Conservation (phyloP, 2,797 vertebrate species). For the Galaxias olidus region DNA sequence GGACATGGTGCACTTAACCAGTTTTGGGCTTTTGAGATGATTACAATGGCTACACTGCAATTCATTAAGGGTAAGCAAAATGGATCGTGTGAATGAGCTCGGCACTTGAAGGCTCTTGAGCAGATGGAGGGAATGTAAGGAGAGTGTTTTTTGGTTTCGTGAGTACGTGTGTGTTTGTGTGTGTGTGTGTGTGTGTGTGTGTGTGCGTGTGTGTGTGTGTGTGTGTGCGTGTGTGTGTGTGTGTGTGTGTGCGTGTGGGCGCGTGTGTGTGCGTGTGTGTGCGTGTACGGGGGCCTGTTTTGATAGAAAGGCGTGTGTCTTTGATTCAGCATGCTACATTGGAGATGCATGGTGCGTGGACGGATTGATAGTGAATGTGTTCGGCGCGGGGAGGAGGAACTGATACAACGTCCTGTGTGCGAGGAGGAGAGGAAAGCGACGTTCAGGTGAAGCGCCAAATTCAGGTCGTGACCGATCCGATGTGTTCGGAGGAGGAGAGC, state of each 20-base stretch:
- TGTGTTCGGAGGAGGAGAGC: conserved; percentile 28
- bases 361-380: background rate
- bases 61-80: background rate
- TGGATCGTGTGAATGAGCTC: background rate
- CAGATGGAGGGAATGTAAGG: background rate
- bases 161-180: background rate
- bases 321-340: no score
- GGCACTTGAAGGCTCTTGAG: background rate
- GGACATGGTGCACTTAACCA: conserved; percentile 4
- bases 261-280: no score
- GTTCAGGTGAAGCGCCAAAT: conserved; percentile 54
- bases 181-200: background rate
- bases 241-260: background rate
- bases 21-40: conserved; percentile 19
- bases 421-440: conserved; percentile 19
- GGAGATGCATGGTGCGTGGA: no score
- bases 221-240: background rate
- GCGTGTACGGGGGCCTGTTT: no score
- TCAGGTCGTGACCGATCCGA: conserved; percentile 54
- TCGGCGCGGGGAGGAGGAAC: background rate
- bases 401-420: conserved; percentile 18
- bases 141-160: background rate
- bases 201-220: background rate
- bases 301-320: no score
- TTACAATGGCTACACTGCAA: conserved; percentile 21